Conservation (phyloP, 2,113 vertebrate species). For the Microtus montanus region DNA sequence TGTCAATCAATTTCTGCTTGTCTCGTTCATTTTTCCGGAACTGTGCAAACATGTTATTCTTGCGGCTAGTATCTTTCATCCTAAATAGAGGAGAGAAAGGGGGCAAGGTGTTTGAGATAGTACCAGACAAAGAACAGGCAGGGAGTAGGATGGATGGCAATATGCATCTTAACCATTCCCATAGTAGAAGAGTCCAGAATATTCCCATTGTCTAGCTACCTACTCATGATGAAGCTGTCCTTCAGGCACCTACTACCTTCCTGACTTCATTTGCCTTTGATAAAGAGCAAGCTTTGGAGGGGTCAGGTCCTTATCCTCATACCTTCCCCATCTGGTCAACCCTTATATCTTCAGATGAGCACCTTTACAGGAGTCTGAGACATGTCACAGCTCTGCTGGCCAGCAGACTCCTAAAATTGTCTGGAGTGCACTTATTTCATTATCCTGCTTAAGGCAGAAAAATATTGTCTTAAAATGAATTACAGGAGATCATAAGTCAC, state of each 20-base stretch:
- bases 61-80: conserved; percentile 96
- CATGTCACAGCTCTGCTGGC: neutral
- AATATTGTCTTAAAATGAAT: neutral
- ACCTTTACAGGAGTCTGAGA: neutral
- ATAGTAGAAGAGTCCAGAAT: neutral
- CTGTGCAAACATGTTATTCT: conserved; percentile 96
- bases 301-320: neutral
- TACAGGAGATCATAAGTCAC: neutral
- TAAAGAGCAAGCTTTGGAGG: neutral
- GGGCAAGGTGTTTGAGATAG: neutral
- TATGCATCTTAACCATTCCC: neutral
- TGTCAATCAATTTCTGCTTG: conserved; percentile 96
- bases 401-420: neutral
- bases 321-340: neutral
- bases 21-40: conserved; percentile 98
- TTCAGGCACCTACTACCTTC: neutral
- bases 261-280: neutral
- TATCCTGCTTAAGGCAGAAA: neutral
- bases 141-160: neutral
- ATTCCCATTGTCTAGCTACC: neutral
- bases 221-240: neutral
- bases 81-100: conserved; percentile 80
- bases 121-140: neutral
- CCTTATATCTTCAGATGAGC: neutral
- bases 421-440: neutral